Evolutionary conservation across 1,140 invertebrate species (phyloP).

Genomic region (Eubasilissa regina): DNA sequence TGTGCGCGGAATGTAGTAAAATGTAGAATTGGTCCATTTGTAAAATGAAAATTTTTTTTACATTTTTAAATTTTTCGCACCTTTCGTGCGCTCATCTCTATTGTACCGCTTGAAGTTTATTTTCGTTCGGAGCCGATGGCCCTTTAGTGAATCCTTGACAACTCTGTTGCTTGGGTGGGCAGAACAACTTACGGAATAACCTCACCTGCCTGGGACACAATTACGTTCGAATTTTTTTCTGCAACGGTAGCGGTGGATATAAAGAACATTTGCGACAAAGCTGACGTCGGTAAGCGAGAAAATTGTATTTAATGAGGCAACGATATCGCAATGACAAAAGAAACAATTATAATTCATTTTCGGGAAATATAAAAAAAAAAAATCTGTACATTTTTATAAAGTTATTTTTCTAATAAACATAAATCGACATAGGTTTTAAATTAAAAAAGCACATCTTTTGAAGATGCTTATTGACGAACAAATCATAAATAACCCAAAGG

Average conservation of each 20-base stretch:
- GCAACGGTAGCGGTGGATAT: slow-evolving; percentile 24
- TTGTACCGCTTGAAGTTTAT: slow-evolving; percentile 42
- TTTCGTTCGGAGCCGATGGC: slow-evolving; percentile 35
- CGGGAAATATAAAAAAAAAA: too few species aligned
- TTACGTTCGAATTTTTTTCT: slow-evolving; percentile 12
- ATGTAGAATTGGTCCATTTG: slow-evolving; percentile 54
- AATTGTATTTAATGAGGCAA: too few species aligned
- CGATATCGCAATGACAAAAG: too few species aligned
- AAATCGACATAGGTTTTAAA: too few species aligned
- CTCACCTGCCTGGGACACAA: slow-evolving; percentile 40
- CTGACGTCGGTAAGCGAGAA: too few species aligned
- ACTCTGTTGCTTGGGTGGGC: slow-evolving; percentile 37
- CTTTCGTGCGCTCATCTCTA: slow-evolving; percentile 30
- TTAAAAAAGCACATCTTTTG: too few species aligned
- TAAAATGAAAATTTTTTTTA: slow-evolving; percentile 31
- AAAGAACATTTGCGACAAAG: not conserved
- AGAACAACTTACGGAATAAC: not conserved
- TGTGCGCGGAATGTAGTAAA: slow-evolving; percentile 46
- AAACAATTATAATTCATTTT: too few species aligned
- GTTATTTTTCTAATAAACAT: too few species aligned
- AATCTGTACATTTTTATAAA: too few species aligned
- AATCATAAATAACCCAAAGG: too few species aligned
- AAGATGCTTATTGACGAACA: too few species aligned
- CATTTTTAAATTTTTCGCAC: slow-evolving; percentile 46
- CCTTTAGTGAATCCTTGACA: slow-evolving; percentile 43